Percentiles rank a stretch among this genome's conserved stretches.
Evolutionary conservation across 92 coral and sea anemone genomes (phyloP).

Genomic region (Micromussa lordhowensis): DNA sequence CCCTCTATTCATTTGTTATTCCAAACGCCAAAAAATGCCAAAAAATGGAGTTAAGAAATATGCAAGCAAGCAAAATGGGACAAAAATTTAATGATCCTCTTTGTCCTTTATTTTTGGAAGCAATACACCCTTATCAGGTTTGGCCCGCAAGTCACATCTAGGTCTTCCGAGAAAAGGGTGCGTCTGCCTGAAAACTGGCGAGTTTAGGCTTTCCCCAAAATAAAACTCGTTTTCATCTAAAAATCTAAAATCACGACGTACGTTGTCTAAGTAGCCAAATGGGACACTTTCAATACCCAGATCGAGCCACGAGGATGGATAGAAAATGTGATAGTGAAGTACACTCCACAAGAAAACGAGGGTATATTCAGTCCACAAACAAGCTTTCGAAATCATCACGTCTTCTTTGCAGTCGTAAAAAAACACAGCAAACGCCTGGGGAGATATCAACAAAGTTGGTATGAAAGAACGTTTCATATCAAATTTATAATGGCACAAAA

Average conservation of each 20-base stretch:
- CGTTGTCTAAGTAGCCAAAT: background rate
- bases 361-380: background rate
- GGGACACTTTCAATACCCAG: background rate
- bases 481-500: constrained; percentile 6
- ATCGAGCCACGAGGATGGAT: background rate
- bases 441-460: background rate
- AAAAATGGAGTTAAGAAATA: too few species aligned
- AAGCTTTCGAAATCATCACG: background rate
- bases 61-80: too few species aligned
- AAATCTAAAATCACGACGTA: background rate
- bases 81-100: too few species aligned
- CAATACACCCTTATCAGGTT: background rate
- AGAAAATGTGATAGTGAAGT: background rate
- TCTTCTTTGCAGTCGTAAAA: constrained; percentile 4
- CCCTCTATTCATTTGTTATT: too few species aligned
- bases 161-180: background rate
- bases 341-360: constrained; percentile 5
- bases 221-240: background rate
- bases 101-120: too few species aligned
- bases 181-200: background rate
- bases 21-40: too few species aligned
- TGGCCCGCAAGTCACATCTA: background rate
- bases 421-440: background rate
- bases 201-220: background rate
- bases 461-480: background rate